Percentiles rank a stretch among this genome's conserved stretches.
phyloP scores from a whole-genome alignment of 2,797 vertebrate species.

The Momotus momota region DNA sequence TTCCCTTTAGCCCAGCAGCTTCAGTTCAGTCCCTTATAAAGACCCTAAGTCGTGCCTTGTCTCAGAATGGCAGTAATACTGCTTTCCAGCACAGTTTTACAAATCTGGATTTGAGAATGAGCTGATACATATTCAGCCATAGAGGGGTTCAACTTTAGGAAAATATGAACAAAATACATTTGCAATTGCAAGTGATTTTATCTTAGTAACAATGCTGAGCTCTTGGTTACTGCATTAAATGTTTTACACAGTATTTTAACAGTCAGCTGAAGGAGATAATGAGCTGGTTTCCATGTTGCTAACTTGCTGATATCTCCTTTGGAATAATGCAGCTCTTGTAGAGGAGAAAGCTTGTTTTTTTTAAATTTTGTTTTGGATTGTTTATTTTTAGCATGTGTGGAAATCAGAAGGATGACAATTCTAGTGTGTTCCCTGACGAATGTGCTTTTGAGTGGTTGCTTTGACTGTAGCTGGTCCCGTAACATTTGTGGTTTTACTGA shows the following conservation, averaged over 20 bases:
- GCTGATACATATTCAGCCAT: neutral
- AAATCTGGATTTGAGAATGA: neutral
- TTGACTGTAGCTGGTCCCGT: neutral
- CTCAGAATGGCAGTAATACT: neutral
- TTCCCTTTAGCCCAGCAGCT: neutral
- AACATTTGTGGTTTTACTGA: neutral
- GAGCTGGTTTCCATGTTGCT: neutral
- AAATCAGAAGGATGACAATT: neutral
- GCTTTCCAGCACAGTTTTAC: neutral
- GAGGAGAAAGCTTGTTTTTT: fast-evolving
- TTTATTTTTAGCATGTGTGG: neutral
- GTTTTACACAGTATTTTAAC: neutral
- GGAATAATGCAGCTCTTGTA: neutral
- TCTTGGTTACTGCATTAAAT: neutral
- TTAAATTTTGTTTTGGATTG: fast-evolving
- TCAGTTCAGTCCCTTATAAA: neutral
- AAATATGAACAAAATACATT: neutral
- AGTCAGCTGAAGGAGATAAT: neutral
- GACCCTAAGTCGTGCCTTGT: neutral
- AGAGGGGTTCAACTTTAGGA: neutral
- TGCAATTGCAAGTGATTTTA: too few relatives aligned
- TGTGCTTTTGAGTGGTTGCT: neutral
- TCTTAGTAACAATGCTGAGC: neutral
- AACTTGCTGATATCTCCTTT: neutral
- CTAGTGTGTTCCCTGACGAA: neutral